Percentiles rank a stretch among this genome's conserved stretches.
These are phyloP conservation scores for Coelogynopora nodosa DNA, from an alignment of 2,888 invertebrate genomes.

Conservation along the genomic window DNA sequence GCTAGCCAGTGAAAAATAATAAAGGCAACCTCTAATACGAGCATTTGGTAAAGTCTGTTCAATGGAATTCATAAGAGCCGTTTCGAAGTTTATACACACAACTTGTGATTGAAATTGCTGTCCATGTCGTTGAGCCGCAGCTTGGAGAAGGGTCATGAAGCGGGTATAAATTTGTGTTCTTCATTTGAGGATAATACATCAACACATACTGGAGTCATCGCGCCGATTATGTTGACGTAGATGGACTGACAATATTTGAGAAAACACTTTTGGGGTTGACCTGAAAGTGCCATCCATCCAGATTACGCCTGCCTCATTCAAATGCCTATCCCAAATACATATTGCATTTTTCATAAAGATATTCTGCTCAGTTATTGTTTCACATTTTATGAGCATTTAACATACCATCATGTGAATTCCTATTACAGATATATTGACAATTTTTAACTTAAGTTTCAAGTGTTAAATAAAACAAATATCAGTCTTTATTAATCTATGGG, in stretches of 20 bases:
- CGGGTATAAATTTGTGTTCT: not conserved
- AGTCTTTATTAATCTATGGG: too few species aligned
- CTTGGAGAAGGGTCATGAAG: not conserved
- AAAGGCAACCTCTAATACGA: not conserved
- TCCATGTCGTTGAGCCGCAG: not conserved
- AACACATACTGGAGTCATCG: not conserved
- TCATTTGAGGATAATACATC: not conserved
- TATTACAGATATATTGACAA: too few species aligned
- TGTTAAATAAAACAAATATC: too few species aligned
- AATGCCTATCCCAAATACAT: too few species aligned
- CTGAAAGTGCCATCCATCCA: slow-evolving; percentile 10
- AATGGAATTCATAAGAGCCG: not conserved
- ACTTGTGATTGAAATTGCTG: not conserved
- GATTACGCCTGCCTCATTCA: not conserved
- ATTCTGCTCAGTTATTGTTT: too few species aligned
- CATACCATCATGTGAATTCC: too few species aligned
- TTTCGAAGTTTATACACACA: not conserved
- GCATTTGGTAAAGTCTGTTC: not conserved
- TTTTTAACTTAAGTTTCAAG: too few species aligned
- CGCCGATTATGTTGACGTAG: slow-evolving; percentile 14
- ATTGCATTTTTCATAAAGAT: too few species aligned
- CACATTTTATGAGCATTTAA: too few species aligned
- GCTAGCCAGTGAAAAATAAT: not conserved
- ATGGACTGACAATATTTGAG: not conserved
- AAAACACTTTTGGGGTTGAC: not conserved